Conservation (phyloP, 2,113 vertebrate species). For the Clarias macrocephalus region DNA sequence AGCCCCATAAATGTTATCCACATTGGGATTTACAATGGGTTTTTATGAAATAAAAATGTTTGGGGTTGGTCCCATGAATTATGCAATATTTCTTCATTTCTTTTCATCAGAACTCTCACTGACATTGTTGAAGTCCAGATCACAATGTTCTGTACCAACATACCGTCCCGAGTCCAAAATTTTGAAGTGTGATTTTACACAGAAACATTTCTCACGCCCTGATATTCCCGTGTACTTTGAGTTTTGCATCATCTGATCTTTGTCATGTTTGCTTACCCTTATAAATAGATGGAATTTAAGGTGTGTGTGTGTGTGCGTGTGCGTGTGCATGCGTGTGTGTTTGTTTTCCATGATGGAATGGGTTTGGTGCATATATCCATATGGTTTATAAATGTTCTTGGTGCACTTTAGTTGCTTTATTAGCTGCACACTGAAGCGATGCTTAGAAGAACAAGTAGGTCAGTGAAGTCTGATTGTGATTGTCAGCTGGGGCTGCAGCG, state of each 20-base stretch:
- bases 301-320: not conserved
- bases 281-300: constrained; percentile 10
- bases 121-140: constrained; percentile 45
- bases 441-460: constrained; percentile 7
- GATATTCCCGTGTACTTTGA: constrained; percentile 34
- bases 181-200: constrained; percentile 42
- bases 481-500: not conserved
- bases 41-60: constrained; percentile 27
- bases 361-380: constrained; percentile 30
- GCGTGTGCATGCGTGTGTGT: not conserved
- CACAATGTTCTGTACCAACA: constrained; percentile 34
- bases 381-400: constrained; percentile 44
- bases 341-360: not conserved
- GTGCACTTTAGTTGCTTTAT: constrained; percentile 22
- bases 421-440: constrained; percentile 17
- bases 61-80: constrained; percentile 16
- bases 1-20: not conserved
- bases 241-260: constrained; percentile 37
- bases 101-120: constrained; percentile 30
- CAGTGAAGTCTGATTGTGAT: constrained; percentile 9
- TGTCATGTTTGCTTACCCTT: constrained; percentile 45
- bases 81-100: constrained; percentile 25
- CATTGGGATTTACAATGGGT: constrained; percentile 29
- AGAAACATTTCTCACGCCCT: constrained; percentile 49
- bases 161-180: constrained; percentile 5